Evolutionary conservation across 2,113 vertebrate species (phyloP).

Genomic region (Aspiorhynchus laticeps): DNA sequence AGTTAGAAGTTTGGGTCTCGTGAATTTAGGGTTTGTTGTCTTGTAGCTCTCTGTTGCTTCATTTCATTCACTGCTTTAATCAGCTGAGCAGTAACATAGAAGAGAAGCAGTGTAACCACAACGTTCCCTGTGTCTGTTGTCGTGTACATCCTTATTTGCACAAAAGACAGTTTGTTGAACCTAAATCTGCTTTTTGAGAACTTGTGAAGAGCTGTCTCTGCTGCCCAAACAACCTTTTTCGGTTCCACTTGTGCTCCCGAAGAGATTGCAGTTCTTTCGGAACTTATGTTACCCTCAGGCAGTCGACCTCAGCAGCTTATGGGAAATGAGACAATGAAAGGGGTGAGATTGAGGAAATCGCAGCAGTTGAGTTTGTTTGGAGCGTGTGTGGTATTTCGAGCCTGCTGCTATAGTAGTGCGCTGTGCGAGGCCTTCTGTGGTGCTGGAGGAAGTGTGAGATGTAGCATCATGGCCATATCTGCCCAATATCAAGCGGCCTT

Average conservation of each 20-base stretch:
- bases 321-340: constrained; percentile 27
- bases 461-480: neutral
- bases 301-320: neutral
- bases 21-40: neutral
- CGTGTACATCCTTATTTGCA: constrained; percentile 9
- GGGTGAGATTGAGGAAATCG: constrained; percentile 35
- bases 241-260: neutral
- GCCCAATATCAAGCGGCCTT: neutral
- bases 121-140: neutral
- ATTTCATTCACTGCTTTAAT: neutral
- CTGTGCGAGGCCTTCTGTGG: neutral
- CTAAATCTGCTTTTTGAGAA: neutral
- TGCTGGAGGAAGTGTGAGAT: neutral
- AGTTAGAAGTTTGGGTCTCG: neutral
- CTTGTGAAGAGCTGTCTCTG: neutral
- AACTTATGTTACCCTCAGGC: neutral
- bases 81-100: neutral
- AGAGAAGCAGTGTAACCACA: neutral
- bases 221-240: constrained; percentile 1
- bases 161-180: neutral
- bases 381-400: constrained; percentile 26
- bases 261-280: neutral
- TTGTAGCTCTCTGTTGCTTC: neutral
- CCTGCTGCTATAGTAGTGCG: constrained; percentile 1
- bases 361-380: constrained; percentile 4